Base-by-base conservation (phyloP, 1,140 invertebrate genomes). In the Pristionchus pacificus region DNA sequence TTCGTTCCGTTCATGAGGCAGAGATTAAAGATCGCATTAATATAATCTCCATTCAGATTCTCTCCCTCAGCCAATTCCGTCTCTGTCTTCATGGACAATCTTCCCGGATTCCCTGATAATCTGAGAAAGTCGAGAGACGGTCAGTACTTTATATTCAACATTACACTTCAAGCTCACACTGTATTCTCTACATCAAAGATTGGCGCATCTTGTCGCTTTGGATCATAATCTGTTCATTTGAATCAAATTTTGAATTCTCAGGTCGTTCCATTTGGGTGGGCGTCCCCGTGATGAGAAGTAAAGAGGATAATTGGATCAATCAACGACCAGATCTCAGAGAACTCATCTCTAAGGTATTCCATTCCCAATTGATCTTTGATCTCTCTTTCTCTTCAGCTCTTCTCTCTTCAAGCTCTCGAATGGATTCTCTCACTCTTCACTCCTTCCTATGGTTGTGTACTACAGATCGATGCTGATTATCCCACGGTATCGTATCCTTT, bases 51-150 rank as follows among this genome's bases (percentile, higher is more conserved):
- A 27, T 68, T 69, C 59, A 69, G 67, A 65, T 69, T 24, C 58
- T 69, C 67, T 33, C 67, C 67, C 1, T 69, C 67, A 14, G 27
- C 49, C 19, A 33, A 62, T 0, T 24, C 6, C 3, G 25, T 25
- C n/a, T 27, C 2, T 14, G 72, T 74, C 2, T 49, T 76, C 0
- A 66, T 69, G 2, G 73, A 76, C 59, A 75, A 66, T 32, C 65
- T 76, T 15, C 75, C 75, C 31, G 75, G 74, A 24, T 76, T 76
- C 68, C 75, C 75, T 3, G 75, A 76, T 57, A 76, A 76, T 29
- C 65, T 76, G 24, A 49, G 75, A 19, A 25, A 63, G 1, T 60
- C 69, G 28, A 29, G 59, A 32, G 58, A 77, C 30, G 75, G 75
- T 13, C 66, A 76, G 38, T 29, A 64, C 57, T 66, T 59, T 2